Base-by-base conservation (phyloP, 2,113 vertebrate species). In the Poeciliopsis prolifica region DNA sequence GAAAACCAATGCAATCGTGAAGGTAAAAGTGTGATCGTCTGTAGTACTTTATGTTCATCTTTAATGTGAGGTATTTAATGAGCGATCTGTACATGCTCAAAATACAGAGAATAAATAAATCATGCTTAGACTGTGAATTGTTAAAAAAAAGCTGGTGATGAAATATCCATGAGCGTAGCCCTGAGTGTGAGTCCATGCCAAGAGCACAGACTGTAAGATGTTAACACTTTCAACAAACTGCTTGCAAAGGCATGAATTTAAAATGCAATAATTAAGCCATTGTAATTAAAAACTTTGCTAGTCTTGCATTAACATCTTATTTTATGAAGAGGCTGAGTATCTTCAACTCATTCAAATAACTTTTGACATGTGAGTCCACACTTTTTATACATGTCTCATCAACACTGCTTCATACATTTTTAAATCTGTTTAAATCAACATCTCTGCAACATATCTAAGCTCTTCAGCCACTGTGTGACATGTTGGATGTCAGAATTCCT, bases 31-130 rank as follows among this genome's bases (percentile, higher is more conserved):
- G 42, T 29, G 80, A 30, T 58, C 33, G 61, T 48, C 22, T 42
- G 37, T 14, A 15, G 14, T 58, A 70, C 33, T 37, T 71, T 14
- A 40, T 40, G 33, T 33, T 5, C 14, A 29, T 40, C 14, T 63
- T 62, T 42, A 31, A 35, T 33, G 69, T 61, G 51, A 40, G 33
- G 28, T 33, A 72, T 14, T 33, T 42, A 35, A 75, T 31, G 69
- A 44, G 67, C 10, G 26, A 3, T 67, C 7, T 31, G 37, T 0
- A 12, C n/a, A 42, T 35, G 31, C 51, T 42, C 31, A 9, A 73
- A 61, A 30, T n/a, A 0, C 67, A 65, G 12, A 40, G 14, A 70
- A 65, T 83, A 40, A 72, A 81, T 88, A 70, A 82, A 35, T 58
- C 24, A 86, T 40, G 40, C 31, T 6, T 26, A 3, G 61, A 19